A percentile compares a stretch with the other conserved stretches of the same genome.
Evolutionary conservation across 2,113 vertebrate species (phyloP).

Genomic region (Daphoenositta chrysoptera): DNA sequence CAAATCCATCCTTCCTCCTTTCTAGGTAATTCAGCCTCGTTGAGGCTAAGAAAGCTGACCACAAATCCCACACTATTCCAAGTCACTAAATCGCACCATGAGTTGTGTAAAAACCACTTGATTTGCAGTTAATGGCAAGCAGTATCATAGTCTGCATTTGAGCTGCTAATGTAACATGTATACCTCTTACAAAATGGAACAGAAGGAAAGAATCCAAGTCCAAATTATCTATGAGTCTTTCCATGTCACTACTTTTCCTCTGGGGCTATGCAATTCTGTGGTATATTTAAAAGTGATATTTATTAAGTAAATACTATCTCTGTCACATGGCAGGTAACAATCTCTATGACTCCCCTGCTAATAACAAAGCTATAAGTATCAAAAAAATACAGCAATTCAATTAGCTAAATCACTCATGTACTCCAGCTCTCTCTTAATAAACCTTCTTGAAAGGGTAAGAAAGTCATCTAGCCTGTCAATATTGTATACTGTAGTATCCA

Average conservation of each 20-base stretch:
- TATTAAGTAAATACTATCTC: neutral
- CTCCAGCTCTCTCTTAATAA: neutral
- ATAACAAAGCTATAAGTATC: neutral
- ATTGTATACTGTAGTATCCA: neutral
- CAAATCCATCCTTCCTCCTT: neutral
- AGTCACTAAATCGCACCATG: neutral
- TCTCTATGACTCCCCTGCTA: neutral
- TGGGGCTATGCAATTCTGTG: neutral
- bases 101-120: neutral
- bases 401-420: neutral
- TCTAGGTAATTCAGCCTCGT: neutral
- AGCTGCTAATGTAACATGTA: neutral
- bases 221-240: neutral
- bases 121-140: neutral
- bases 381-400: neutral
- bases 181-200: neutral
- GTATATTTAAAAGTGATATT: neutral
- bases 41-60: neutral
- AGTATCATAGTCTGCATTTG: neutral
- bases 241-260: neutral
- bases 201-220: neutral
- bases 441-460: neutral
- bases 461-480: neutral
- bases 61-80: neutral
- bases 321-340: accelerated